Evolutionary conservation across 1,140 invertebrate genomes (phyloP), one percentile per base, ranked within the genome.

Genomic region (Xylocopa sonorina): DNA sequence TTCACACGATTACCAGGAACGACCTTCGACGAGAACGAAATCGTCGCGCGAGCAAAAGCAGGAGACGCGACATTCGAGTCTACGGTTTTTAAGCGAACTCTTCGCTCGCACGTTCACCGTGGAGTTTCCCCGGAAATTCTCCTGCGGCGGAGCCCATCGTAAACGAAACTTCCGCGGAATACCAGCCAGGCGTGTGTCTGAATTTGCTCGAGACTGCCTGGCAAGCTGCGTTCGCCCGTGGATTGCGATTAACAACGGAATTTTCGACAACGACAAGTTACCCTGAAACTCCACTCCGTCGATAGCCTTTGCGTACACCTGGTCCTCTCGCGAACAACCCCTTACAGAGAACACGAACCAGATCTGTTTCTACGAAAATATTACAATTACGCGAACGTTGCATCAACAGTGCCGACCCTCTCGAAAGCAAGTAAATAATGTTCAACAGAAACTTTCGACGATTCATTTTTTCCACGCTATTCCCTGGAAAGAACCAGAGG

Each of bases 151-250:
- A 24, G 48, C 27, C 62, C n/a, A 46, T 73, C 29, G 16, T 73
- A 73, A 73, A 62, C 69, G 43, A 24, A 62, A 73, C 29, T 73
- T 73, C 14, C 27, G 12, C 0, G 58, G n/a, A 62, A 62, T 16
- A 10, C 3, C 9, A 24, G 12, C 12, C 6, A 41, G 34, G 1
- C 34, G 21, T 3, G n/a, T 12, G 18, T n/a, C n/a, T n/a, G 66
- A 55, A 69, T 69, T 51, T 24, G 10, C 43, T 62, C 27, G 50
- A 62, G 29, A 34, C n/a, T n/a, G 21, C 2, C 66, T 12, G 7
- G 63, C 41, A 27, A n/a, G 27, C 14, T 27, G 27, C 32, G 32
- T 41, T 27, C 66, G 4, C n/a, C n/a, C 12, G 24, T 18, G 64
- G 29, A 67, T 69, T 27, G 41, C 50, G 34, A 24, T 43, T 21